Base-by-base conservation (phyloP, 2,888 invertebrate species). In the Ormyrus thymus region DNA sequence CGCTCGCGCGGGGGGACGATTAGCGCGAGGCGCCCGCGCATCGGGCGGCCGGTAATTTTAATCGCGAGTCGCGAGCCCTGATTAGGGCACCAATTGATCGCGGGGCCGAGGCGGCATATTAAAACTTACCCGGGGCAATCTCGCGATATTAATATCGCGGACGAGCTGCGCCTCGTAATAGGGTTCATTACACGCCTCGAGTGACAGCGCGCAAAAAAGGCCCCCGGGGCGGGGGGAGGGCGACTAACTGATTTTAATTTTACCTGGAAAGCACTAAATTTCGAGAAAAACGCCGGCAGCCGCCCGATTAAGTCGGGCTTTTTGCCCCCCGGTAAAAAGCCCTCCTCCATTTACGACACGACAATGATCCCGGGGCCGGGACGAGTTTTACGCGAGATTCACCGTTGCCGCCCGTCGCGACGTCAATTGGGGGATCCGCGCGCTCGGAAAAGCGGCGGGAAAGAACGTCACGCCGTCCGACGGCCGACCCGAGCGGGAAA, bases 11-110 rank as follows among this genome's bases (percentile, higher is more conserved):
- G n/a, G 4, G 9, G 56, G 69, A 69, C 58, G 58, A 69, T 69
- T 69, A 69, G 46, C 69, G 46, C 46, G 58, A 56, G 13, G 58
- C 48, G 70, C 48, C 11, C 11, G 58, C 10, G 51, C 50, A 45
- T 9, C 55, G 29, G 65, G 7, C 10, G 51, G 3, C 59, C 50
- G 59, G 70, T 71, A 71, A 71, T 61, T 71, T 71, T 71, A 71
- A 71, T 71, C 61, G 45, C 70, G 29, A n/a, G 66, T 48, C 61
- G 70, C 70, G 59, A n/a, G 10, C 56, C 4, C 29, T 71, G 71
- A 71, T 71, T 71, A 61, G 61, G 43, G 58, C 61, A 71, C 66
- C 55, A 71, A 61, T 71, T 61, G 71, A 71, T 71, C 71, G 13
- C 56, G 5, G 45, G 55, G 7, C 29, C 51, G 55, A n/a, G 53